Conservation (phyloP, 1,140 invertebrate species). For the Leptinotarsa texana region DNA sequence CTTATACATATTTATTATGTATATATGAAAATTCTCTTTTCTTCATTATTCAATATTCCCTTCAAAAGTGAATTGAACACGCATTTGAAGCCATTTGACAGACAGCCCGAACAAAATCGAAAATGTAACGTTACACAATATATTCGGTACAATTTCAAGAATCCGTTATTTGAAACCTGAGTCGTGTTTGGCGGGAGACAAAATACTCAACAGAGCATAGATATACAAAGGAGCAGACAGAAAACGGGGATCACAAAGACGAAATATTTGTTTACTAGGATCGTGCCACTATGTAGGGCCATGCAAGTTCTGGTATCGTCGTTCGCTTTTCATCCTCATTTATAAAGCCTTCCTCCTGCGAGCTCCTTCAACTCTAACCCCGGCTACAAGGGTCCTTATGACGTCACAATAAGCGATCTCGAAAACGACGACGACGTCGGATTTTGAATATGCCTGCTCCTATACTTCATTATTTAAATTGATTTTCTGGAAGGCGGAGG, state of each 20-base stretch:
- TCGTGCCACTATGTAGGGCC: neutral
- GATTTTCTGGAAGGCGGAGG: neutral
- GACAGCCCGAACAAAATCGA: neutral
- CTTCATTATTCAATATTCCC: too few relatives aligned
- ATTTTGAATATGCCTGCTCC: conserved; percentile 5
- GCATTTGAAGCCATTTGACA: neutral
- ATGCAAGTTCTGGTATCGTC: neutral
- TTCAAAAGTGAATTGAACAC: neutral
- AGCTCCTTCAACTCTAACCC: neutral
- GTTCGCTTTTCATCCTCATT: neutral
- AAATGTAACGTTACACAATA: neutral
- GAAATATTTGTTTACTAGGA: conserved; percentile 2
- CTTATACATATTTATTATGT: too few relatives aligned
- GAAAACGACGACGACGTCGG: conserved; percentile 2
- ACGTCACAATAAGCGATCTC: conserved; percentile 5
- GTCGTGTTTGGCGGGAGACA: neutral
- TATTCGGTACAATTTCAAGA: neutral
- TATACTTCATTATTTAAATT: conserved; percentile 7
- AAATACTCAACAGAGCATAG: neutral
- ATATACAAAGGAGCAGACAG: neutral
- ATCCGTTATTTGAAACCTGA: neutral
- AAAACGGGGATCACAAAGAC: conserved; percentile 7
- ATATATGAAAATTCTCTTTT: too few relatives aligned
- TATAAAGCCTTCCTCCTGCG: neutral
- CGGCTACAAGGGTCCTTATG: neutral